Conservation (phyloP, 1,140 invertebrate genomes). For the Coptotermes formosanus region DNA sequence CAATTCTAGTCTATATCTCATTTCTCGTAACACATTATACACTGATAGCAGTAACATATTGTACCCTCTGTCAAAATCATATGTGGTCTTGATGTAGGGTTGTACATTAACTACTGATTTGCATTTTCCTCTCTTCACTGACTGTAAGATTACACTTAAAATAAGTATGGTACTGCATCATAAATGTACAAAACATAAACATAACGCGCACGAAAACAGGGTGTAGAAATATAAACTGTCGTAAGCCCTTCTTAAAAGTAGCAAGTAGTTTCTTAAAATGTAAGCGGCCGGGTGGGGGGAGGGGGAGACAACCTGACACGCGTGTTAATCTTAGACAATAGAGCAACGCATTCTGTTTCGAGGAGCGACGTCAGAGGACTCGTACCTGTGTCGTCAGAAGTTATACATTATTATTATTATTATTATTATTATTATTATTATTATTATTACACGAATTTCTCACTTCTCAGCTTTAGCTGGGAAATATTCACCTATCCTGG, state of each 20-base stretch:
- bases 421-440: too few species aligned
- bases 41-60: background rate
- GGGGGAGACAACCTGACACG: background rate
- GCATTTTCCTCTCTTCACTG: background rate
- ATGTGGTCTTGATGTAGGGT: background rate
- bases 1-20: slow-evolving; percentile 10
- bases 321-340: background rate
- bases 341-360: background rate
- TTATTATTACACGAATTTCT: too few species aligned
- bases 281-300: background rate
- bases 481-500: too few species aligned
- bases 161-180: background rate
- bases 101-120: background rate
- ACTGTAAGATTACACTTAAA: background rate
- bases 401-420: background rate
- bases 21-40: background rate
- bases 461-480: too few species aligned
- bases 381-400: background rate
- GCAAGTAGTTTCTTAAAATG: background rate
- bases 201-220: background rate
- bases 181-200: background rate
- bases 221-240: background rate
- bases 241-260: background rate
- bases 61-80: slow-evolving; percentile 12
- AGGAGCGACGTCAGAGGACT: background rate